A percentile compares a stretch with the other conserved stretches of the same genome.
Evolutionary conservation across 1,140 invertebrate species (phyloP).

Genomic region (Scaptomyza graminum): DNA sequence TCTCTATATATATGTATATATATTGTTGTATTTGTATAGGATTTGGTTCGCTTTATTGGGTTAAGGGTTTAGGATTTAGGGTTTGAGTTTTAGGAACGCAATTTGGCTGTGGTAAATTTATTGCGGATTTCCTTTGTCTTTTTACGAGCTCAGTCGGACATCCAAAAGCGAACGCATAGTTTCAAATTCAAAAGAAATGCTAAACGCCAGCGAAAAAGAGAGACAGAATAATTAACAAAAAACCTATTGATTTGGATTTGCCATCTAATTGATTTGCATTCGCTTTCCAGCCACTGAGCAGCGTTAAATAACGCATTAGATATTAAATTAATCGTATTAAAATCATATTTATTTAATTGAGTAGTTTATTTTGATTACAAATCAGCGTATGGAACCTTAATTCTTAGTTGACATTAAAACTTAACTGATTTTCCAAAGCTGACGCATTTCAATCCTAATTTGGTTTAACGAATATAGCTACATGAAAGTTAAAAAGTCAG

Average conservation of each 20-base stretch:
- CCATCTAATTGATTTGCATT: slow-evolving; percentile 6
- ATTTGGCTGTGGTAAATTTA: slow-evolving; percentile 75
- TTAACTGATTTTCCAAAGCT: too few species aligned
- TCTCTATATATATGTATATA: slow-evolving; percentile 17
- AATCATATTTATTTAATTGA: too few species aligned
- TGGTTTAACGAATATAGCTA: too few species aligned
- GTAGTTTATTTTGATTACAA: too few species aligned
- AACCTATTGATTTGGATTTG: slow-evolving; percentile 24
- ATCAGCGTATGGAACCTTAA: too few species aligned
- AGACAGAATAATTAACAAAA: too few species aligned
- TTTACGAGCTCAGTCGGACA: slow-evolving; percentile 46
- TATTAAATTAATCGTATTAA: not conserved
- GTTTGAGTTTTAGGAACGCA: slow-evolving; percentile 39
- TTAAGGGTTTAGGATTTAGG: slow-evolving; percentile 4
- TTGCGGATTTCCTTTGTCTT: slow-evolving; percentile 72
- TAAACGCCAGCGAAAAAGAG: slow-evolving; percentile 18
- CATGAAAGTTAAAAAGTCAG: too few species aligned
- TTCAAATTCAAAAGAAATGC: slow-evolving; percentile 22
- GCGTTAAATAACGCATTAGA: not conserved
- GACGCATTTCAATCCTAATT: too few species aligned
- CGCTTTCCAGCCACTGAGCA: not conserved
- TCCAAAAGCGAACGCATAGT: slow-evolving; percentile 12
- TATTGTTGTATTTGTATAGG: slow-evolving; percentile 14
- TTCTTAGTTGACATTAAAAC: too few species aligned
- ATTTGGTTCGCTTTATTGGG: slow-evolving; percentile 36